These are phyloP conservation scores for Ahaetulla prasina DNA, from an alignment of 2,113 vertebrate genomes.

Conservation along the genomic window DNA sequence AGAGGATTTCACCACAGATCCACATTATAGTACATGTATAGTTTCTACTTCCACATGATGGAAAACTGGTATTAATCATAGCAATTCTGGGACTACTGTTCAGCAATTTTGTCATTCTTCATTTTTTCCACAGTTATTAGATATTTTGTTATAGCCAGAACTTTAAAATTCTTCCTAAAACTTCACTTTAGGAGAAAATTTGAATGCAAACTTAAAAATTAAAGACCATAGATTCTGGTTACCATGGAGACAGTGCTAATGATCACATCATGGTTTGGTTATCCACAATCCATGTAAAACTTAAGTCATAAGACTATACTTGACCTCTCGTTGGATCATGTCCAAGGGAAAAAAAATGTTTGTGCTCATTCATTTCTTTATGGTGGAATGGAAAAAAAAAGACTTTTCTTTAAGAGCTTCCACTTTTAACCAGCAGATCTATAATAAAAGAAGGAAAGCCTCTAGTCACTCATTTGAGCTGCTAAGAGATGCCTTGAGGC, in stretches of 20 bases:
- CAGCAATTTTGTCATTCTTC: not conserved
- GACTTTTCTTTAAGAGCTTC: constrained; percentile 42
- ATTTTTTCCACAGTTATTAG: not conserved
- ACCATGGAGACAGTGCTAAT: not conserved
- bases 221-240: not conserved
- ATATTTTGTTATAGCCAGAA: not conserved
- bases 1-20: too few relatives aligned
- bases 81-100: not conserved
- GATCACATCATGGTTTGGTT: not conserved
- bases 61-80: not conserved
- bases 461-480: constrained; percentile 62
- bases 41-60: not conserved
- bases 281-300: not conserved
- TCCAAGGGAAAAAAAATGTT: constrained; percentile 37
- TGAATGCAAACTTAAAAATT: not conserved
- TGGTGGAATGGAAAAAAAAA: constrained; percentile 41
- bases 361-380: constrained; percentile 7
- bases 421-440: constrained; percentile 58
- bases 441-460: constrained; percentile 65
- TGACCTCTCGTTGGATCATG: constrained; percentile 28
- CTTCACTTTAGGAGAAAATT: not conserved
- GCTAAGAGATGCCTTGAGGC: constrained; percentile 57
- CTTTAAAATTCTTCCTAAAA: not conserved
- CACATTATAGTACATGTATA: not conserved
- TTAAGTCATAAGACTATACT: not conserved